Evolutionary conservation across 2,797 vertebrate species (phyloP).

Genomic region (Thalassophryne amazonica): DNA sequence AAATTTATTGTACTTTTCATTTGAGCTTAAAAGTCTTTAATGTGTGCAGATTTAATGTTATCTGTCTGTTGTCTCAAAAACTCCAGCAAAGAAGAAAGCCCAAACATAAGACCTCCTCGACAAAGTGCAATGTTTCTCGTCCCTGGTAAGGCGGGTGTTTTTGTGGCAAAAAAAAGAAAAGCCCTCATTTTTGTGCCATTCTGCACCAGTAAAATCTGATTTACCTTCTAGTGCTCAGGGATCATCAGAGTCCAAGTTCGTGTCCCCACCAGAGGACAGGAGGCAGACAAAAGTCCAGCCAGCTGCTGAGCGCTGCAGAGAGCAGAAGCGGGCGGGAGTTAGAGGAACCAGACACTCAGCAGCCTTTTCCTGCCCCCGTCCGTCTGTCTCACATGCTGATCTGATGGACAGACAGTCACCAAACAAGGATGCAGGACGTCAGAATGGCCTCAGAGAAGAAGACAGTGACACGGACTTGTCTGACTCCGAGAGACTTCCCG

Average conservation of each 20-base stretch:
- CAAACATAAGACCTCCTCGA: constrained; percentile 29
- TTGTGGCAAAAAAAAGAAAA: neutral
- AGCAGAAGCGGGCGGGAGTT: neutral
- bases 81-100: constrained; percentile 48
- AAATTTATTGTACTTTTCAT: no score
- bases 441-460: constrained; percentile 32
- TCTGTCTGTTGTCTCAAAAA: constrained; percentile 36
- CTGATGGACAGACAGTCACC: neutral
- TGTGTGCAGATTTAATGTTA: neutral
- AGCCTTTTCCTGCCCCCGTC: constrained; percentile 2
- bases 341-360: constrained; percentile 23
- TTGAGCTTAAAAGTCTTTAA: neutral
- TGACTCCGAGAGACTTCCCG: constrained; percentile 82
- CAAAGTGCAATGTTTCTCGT: constrained; percentile 29
- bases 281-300: constrained; percentile 26
- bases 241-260: constrained; percentile 23
- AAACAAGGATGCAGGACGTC: neutral
- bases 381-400: constrained; percentile 11
- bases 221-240: constrained; percentile 30
- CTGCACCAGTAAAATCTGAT: neutral
- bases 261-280: constrained; percentile 3
- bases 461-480: constrained; percentile 88
- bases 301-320: constrained; percentile 7
- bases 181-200: neutral
- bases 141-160: constrained; percentile 51